These are phyloP conservation scores for Acromyrmex charruanus DNA, from an alignment of 1,140 invertebrate species.

Conservation along the genomic window DNA sequence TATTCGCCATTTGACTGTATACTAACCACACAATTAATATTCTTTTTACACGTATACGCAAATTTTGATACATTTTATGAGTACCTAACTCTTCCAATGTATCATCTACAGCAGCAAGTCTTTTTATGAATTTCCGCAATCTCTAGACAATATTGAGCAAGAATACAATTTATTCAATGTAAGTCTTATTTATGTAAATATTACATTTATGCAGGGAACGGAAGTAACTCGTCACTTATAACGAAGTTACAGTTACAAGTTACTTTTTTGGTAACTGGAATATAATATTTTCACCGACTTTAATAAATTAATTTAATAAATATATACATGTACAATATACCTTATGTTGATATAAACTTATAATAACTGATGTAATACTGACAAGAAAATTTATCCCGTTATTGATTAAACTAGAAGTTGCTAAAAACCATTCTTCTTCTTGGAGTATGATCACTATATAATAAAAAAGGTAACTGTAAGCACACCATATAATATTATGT, in stretches of 20 bases:
- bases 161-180: neutral
- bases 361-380: too few species aligned
- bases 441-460: too few species aligned
- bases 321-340: too few species aligned
- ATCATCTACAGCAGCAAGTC: conserved; percentile 25
- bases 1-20: neutral
- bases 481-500: too few species aligned
- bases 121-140: conserved; percentile 23
- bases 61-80: conserved; percentile 7
- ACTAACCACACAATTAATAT: conserved; percentile 22
- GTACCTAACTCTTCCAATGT: conserved; percentile 36
- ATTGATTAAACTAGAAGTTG: too few species aligned
- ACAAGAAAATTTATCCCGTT: too few species aligned
- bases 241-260: too few species aligned
- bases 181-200: neutral
- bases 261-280: too few species aligned
- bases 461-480: too few species aligned
- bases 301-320: neutral
- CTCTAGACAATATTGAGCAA: neutral
- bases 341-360: too few species aligned
- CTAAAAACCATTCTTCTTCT: too few species aligned
- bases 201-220: neutral
- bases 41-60: neutral
- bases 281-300: neutral
- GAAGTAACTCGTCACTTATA: neutral